Evolutionary conservation across 2,888 invertebrate species (phyloP).

Genomic region (Ophion slaviceki): DNA sequence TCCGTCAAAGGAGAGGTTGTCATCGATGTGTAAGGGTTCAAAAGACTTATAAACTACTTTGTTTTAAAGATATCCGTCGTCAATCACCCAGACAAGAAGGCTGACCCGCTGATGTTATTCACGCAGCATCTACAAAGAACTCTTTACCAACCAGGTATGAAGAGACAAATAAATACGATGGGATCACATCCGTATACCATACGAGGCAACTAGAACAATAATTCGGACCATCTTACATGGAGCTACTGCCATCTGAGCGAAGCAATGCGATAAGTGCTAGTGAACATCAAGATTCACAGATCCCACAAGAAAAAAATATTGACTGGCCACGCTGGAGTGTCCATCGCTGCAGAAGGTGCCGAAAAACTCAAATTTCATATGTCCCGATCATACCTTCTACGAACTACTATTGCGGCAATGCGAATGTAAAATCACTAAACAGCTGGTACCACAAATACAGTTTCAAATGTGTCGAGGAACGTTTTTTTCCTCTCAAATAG

Average conservation of each 20-base stretch:
- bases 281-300: not conserved
- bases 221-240: slow-evolving; percentile 16
- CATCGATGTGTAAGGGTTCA: not conserved
- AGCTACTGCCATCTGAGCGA: slow-evolving; percentile 11
- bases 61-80: not conserved
- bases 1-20: not conserved
- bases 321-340: not conserved
- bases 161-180: slow-evolving; percentile 26
- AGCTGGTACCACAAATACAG: too few species aligned
- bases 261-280: slow-evolving; percentile 20
- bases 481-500: too few species aligned
- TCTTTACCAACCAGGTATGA: slow-evolving; percentile 26
- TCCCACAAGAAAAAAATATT: not conserved
- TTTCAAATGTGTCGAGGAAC: too few species aligned
- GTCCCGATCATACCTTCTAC: too few species aligned
- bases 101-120: slow-evolving; percentile 20
- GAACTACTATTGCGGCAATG: too few species aligned
- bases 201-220: slow-evolving; percentile 3
- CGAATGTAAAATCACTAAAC: too few species aligned
- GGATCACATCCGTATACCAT: slow-evolving; percentile 24
- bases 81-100: not conserved
- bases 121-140: slow-evolving; percentile 29
- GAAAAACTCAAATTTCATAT: too few species aligned
- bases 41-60: not conserved
- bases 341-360: too few species aligned